Evolutionary conservation across 2,113 vertebrate species (phyloP), one percentile per base, ranked within the genome.

Genomic region (Syrrhaptes paradoxus): DNA sequence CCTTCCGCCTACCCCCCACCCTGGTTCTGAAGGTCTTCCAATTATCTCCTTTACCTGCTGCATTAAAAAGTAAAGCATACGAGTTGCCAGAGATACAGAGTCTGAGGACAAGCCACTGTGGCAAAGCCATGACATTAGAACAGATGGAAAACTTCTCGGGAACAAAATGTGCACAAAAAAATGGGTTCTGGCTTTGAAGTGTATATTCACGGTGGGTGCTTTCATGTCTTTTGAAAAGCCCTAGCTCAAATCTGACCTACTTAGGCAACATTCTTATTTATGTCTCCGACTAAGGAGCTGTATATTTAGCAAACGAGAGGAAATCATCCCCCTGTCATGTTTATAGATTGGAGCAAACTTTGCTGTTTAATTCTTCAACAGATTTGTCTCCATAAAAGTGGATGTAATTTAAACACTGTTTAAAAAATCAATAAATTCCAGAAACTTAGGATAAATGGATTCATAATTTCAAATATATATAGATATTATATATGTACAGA

Each of bases 181-280:
- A 97, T 67, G 94, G 96, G 85, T 96, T 95, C 97, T 96, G 97
- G 93, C 97, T 98, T 98, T 98, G 98, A 98, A 98, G 97, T 96
- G 93, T 90, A 95, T 96, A 96, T 98, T 97, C 97, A 97, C 85
- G 67, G 96, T 87, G 96, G 91, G 93, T 93, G 98, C 98, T 98
- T 97, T 98, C 98, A 97, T 98, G 97, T 96, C 97, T 97, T 97
- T 97, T 96, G 97, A 97, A 98, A 97, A 98, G 96, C 97, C 97
- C 97, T 51, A 97, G 97, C 97, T 97, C 97, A 78, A 96, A 97
- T 94, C 96, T 98, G 98, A 98, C 98, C 98, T 98, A 98, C 98
- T 98, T 98, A 97, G 96, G 97, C 94, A 75, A 96, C 84, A 94
- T 96, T 97, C 97, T 97, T 98, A 98, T 98, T 97, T 97, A 95